A percentile compares a stretch with the other conserved stretches of the same genome.
These are phyloP conservation scores for Aleiodes leptofemur DNA, from an alignment of 2,888 invertebrate species.

Conservation along the genomic window DNA sequence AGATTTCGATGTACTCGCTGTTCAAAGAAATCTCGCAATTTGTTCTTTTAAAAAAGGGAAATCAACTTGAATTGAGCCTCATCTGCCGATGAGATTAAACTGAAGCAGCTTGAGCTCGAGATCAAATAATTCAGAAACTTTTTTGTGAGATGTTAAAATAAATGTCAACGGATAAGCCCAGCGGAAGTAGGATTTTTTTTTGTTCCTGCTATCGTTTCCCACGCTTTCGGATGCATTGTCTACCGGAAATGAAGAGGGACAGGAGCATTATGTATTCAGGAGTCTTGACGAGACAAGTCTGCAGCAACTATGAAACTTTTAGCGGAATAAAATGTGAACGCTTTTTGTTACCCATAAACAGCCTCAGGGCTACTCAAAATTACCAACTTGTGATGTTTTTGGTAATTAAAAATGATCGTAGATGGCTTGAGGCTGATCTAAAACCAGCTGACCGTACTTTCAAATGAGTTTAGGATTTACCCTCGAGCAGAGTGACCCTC, in stretches of 20 bases:
- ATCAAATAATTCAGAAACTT: too few species aligned
- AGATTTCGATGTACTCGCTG: too few species aligned
- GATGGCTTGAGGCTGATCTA: constrained; percentile 36
- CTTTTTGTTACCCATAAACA: background rate
- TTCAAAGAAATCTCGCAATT: too few species aligned
- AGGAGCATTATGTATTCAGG: background rate
- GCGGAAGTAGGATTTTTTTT: background rate
- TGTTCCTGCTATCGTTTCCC: background rate
- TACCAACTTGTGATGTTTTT: constrained; percentile 22
- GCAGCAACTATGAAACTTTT: constrained; percentile 2
- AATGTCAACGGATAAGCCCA: background rate
- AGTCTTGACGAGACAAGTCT: background rate
- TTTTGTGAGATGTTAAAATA: too few species aligned
- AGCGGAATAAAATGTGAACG: constrained; percentile 5
- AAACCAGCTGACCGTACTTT: constrained; percentile 41
- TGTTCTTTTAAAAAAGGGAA: too few species aligned
- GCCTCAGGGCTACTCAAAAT: constrained; percentile 18
- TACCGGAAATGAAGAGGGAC: constrained; percentile 29
- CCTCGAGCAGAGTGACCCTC: constrained; percentile 24
- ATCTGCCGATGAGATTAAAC: too few species aligned
- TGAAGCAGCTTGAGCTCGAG: too few species aligned
- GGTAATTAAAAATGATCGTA: constrained; percentile 39
- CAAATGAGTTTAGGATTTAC: constrained; percentile 40
- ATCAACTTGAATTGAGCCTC: too few species aligned
- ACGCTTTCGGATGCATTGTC: background rate